phyloP scores from a whole-genome alignment of 2,797 vertebrate species.

The Capromys pilorides region DNA sequence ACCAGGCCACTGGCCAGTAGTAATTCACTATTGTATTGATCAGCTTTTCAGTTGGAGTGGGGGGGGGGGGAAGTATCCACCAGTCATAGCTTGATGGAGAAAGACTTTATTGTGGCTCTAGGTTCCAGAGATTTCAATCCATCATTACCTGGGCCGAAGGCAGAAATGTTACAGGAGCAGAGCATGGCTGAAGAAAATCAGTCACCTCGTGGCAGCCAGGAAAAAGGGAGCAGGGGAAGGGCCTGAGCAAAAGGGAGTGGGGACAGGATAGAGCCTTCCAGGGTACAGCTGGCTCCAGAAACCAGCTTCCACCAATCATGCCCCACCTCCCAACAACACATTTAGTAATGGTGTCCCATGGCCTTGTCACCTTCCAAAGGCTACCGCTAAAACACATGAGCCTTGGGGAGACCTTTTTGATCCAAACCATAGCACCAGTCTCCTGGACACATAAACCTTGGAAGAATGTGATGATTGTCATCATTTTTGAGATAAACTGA shows the following conservation, averaged over 20 bases:
- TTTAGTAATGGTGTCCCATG: not conserved
- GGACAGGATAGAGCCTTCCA: not conserved
- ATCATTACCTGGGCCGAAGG: not conserved
- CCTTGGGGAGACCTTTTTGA: not conserved
- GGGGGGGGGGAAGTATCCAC: not conserved
- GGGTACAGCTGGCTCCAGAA: not conserved
- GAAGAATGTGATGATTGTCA: not conserved
- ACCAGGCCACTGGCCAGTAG: not conserved
- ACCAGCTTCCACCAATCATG: not conserved
- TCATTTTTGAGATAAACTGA: slow-evolving; percentile 24
- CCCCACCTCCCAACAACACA: not conserved
- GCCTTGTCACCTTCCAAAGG: not conserved
- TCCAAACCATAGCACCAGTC: not conserved
- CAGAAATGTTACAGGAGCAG: not conserved
- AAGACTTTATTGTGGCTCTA: not conserved
- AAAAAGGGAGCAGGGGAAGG: not conserved
- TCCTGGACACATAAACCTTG: not conserved
- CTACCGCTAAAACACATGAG: not conserved
- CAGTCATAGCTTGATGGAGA: not conserved
- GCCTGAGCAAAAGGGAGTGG: not conserved
- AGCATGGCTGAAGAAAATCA: not conserved
- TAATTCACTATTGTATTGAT: not conserved
- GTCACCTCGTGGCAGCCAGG: not conserved
- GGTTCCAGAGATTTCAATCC: not conserved
- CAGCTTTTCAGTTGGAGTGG: not conserved